Evolutionary conservation across 2,888 invertebrate species (phyloP).

Genomic region (Hymenopus coronatus): DNA sequence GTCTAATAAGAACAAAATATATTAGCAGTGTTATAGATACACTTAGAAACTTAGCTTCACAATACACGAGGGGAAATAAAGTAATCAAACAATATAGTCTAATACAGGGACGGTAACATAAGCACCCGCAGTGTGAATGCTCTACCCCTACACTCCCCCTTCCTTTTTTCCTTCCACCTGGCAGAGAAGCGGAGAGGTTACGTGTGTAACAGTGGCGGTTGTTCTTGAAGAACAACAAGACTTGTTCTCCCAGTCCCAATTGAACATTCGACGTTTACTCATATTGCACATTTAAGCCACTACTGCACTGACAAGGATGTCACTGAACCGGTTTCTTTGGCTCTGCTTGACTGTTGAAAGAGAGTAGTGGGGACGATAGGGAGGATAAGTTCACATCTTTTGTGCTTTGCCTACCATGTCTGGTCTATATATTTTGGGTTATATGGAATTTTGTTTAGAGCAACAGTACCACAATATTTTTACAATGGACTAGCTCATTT

Average conservation of each 20-base stretch:
- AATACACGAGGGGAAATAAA: slow-evolving; percentile 64
- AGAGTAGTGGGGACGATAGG: too few relatives aligned
- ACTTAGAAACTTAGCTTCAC: slow-evolving; percentile 70
- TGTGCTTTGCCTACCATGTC: slow-evolving; percentile 42
- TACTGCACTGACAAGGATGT: too few relatives aligned
- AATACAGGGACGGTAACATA: slow-evolving; percentile 60
- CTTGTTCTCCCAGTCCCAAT: too few relatives aligned
- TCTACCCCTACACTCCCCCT: slow-evolving; percentile 71
- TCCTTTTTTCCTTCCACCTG: too few relatives aligned
- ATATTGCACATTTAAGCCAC: too few relatives aligned
- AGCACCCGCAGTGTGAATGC: slow-evolving; percentile 71
- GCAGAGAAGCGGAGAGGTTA: too few relatives aligned
- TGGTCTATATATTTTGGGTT: slow-evolving; percentile 34
- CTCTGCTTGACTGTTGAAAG: too few relatives aligned
- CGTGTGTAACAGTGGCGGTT: too few relatives aligned
- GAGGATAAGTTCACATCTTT: too few relatives aligned
- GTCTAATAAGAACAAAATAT: slow-evolving; percentile 76
- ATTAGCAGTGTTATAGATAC: slow-evolving; percentile 70
- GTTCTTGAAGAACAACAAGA: too few relatives aligned
- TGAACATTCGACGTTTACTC: too few relatives aligned
- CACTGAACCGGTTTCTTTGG: too few relatives aligned
- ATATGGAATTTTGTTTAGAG: slow-evolving; percentile 79
- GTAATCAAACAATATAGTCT: slow-evolving; percentile 63
- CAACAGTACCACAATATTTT: slow-evolving; percentile 75
- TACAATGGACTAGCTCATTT: slow-evolving; percentile 61